Evolutionary conservation across 2,888 invertebrate species (phyloP).

Genomic region (Tachina fera): DNA sequence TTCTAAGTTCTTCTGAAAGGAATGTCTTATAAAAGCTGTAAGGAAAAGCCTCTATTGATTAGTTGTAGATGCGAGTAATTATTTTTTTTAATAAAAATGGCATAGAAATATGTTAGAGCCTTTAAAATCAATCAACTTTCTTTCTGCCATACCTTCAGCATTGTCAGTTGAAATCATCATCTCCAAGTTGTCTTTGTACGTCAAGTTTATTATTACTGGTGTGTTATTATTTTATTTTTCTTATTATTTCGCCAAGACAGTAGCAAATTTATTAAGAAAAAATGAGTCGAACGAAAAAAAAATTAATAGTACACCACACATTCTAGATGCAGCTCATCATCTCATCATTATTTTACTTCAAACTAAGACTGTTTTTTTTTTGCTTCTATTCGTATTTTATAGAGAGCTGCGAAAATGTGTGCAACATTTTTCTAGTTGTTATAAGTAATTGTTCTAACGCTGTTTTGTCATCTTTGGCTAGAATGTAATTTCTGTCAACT

Average conservation of each 20-base stretch:
- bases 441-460: constrained; percentile 72
- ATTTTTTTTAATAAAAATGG: constrained; percentile 48
- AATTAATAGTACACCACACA: constrained; percentile 7
- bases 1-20: not conserved
- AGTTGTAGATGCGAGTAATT: constrained; percentile 35
- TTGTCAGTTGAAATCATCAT: constrained; percentile 67
- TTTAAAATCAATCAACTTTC: constrained; percentile 65
- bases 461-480: constrained; percentile 71
- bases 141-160: constrained; percentile 37
- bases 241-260: constrained; percentile 27
- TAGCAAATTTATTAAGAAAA: constrained; percentile 35
- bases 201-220: constrained; percentile 9
- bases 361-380: constrained; percentile 35
- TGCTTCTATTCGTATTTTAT: not conserved
- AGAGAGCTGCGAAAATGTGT: constrained; percentile 63
- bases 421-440: constrained; percentile 71
- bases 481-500: constrained; percentile 65
- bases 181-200: constrained; percentile 36
- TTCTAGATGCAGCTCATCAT: constrained; percentile 58
- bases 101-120: constrained; percentile 50
- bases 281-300: not conserved
- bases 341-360: constrained; percentile 56
- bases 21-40: not conserved
- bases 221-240: constrained; percentile 39
- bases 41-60: constrained; percentile 15